Percentiles rank a stretch among this genome's conserved stretches.
phyloP scores from a whole-genome alignment of 2,888 invertebrate genomes.

The Amphipyra berbera region DNA sequence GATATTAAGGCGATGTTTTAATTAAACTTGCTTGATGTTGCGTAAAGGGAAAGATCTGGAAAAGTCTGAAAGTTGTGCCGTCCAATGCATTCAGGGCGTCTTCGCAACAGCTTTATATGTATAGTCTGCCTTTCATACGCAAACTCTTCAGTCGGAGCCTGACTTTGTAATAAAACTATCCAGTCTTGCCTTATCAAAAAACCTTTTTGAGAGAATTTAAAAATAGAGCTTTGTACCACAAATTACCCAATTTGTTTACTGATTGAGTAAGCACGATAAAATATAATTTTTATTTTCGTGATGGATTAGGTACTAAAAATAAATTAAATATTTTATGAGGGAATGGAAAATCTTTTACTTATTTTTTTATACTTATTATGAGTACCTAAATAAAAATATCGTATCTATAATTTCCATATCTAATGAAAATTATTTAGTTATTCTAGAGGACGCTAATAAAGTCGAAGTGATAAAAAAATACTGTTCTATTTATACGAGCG shows the following conservation, averaged over 20 bases:
- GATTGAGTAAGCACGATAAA: too few relatives aligned
- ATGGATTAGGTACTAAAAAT: too few relatives aligned
- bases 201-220: neutral
- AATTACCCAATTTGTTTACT: too few relatives aligned
- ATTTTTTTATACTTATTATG: too few relatives aligned
- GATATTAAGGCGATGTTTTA: constrained; percentile 74
- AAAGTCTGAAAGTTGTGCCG: constrained; percentile 57
- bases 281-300: too few relatives aligned
- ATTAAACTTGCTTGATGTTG: constrained; percentile 78
- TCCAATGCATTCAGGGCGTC: constrained; percentile 43
- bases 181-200: constrained; percentile 11
- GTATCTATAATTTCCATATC: neutral
- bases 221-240: too few relatives aligned
- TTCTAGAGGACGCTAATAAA: too few relatives aligned
- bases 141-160: constrained; percentile 37
- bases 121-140: constrained; percentile 42
- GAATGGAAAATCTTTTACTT: neutral
- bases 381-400: too few relatives aligned
- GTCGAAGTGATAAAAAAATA: neutral
- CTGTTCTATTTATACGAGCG: constrained; percentile 5
- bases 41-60: constrained; percentile 36
- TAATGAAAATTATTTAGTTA: constrained; percentile 1
- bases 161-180: constrained; percentile 49
- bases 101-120: constrained; percentile 30
- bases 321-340: constrained; percentile 1